Percentiles rank a stretch among this genome's conserved stretches.
phyloP scores from a whole-genome alignment of 2,797 vertebrate genomes.

The Onychomys arenicola region DNA sequence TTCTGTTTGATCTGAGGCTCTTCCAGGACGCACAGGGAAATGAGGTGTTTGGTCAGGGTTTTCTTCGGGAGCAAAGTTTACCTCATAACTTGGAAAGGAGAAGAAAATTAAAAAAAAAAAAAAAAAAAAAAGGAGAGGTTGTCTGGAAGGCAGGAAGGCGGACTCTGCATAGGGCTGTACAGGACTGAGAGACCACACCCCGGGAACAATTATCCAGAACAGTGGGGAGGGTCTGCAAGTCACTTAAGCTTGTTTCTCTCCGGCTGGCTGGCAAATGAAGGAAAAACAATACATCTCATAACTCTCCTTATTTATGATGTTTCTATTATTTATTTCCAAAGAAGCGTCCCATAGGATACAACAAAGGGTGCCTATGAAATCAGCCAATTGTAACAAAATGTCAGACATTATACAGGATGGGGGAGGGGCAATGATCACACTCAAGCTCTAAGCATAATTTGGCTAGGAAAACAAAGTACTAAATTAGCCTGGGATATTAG shows the following conservation, averaged over 20 bases:
- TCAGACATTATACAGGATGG: not conserved
- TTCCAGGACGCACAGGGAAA: conserved; percentile 82
- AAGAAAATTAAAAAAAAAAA: not conserved
- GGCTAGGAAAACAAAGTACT: conserved; percentile 44
- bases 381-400: conserved; percentile 19
- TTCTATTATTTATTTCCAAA: conserved; percentile 38
- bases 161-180: too few relatives aligned
- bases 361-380: not conserved
- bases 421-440: not conserved
- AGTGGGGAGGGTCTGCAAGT: not conserved
- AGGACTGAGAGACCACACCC: rapidly evolving
- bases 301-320: not conserved
- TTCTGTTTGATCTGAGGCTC: conserved; percentile 87
- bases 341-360: conserved; percentile 7
- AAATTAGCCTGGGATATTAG: conserved; percentile 53
- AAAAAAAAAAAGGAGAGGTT: not conserved
- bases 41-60: conserved; percentile 80
- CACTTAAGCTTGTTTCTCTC: not conserved
- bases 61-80: conserved; percentile 62
- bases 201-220: not conserved
- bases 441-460: conserved; percentile 44
- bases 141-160: not conserved
- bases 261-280: not conserved
- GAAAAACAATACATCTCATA: not conserved
- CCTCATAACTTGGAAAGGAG: not conserved